A percentile compares a stretch with the other conserved stretches of the same genome.
phyloP scores from a whole-genome alignment of 2,797 vertebrate genomes.

The Mus caroli region DNA sequence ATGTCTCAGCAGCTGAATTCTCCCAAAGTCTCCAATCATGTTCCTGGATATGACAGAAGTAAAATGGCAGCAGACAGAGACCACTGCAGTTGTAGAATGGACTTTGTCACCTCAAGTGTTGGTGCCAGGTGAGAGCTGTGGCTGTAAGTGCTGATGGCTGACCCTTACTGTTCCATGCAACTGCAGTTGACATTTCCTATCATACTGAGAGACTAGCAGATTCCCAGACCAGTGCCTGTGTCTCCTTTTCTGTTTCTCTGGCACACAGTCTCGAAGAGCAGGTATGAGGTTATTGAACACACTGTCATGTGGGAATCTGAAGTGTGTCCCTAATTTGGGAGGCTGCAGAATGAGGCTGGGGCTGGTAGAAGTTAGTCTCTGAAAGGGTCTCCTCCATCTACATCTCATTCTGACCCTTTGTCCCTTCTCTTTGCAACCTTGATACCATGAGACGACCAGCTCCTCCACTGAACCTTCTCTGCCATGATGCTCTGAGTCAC shows the following conservation, averaged over 20 bases:
- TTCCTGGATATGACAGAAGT: no score
- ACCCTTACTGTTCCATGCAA: no score
- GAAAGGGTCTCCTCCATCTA: neutral
- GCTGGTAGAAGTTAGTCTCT: neutral
- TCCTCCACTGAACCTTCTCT: neutral
- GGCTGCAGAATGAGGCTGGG: neutral
- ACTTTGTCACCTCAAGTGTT: no score
- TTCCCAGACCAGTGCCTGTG: neutral
- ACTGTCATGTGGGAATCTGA: neutral
- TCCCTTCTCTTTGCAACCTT: neutral
- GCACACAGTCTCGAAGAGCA: neutral
- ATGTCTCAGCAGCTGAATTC: no score
- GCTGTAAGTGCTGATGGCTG: neutral
- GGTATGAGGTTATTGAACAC: neutral
- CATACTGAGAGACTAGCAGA: neutral
- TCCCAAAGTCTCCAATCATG: no score
- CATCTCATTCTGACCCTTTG: neutral
- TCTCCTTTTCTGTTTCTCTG: neutral
- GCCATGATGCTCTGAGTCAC: neutral
- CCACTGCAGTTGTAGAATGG: neutral
- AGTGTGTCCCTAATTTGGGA: neutral
- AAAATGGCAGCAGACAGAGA: no score
- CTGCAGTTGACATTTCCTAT: neutral
- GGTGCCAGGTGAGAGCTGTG: neutral
- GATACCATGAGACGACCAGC: neutral